A percentile compares a stretch with the other conserved stretches of the same genome.
These are phyloP conservation scores for Mesaphorura yosii DNA, from an alignment of 1,140 invertebrate genomes.

Conservation along the genomic window DNA sequence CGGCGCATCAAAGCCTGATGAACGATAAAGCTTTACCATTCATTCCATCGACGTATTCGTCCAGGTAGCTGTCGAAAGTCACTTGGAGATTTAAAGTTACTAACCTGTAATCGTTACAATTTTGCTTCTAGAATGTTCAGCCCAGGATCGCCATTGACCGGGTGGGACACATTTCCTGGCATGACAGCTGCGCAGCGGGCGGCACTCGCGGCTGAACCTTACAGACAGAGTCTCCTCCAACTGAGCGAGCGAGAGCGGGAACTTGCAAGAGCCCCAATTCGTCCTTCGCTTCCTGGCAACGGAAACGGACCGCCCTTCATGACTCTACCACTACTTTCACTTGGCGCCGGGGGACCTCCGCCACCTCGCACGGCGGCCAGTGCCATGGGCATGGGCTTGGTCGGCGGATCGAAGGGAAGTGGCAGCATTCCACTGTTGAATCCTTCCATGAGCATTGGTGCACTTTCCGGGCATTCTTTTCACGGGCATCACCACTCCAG, in stretches of 20 bases:
- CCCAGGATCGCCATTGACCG: constrained; percentile 19
- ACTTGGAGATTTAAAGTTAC: too few relatives aligned
- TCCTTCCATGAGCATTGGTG: constrained; percentile 10
- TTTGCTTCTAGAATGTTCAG: constrained; percentile 24
- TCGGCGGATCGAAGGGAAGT: constrained; percentile 6
- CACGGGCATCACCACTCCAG: constrained; percentile 25
- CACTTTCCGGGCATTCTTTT: constrained; percentile 1
- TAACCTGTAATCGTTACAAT: too few relatives aligned
- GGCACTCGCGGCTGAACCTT: constrained; percentile 18
- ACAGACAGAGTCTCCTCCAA: constrained; percentile 24
- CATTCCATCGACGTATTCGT: too few relatives aligned
- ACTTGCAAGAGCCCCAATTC: constrained; percentile 12
- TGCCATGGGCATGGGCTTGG: too few relatives aligned
- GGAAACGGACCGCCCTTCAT: constrained; percentile 21
- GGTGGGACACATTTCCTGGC: constrained; percentile 26
- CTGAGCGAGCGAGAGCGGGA: constrained; percentile 25
- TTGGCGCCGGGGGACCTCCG: too few relatives aligned
- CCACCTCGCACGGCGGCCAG: too few relatives aligned
- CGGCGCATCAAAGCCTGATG: background rate
- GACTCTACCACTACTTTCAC: too few relatives aligned
- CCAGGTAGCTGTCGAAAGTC: too few relatives aligned
- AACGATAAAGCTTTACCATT: too few relatives aligned
- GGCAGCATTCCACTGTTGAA: constrained; percentile 21
- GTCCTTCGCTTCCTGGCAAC: constrained; percentile 18
- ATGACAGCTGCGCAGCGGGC: constrained; percentile 12